A percentile compares a stretch with the other conserved stretches of the same genome.
These are phyloP conservation scores for Metopia argyrocephala DNA, from an alignment of 2,888 invertebrate genomes.

Conservation along the genomic window DNA sequence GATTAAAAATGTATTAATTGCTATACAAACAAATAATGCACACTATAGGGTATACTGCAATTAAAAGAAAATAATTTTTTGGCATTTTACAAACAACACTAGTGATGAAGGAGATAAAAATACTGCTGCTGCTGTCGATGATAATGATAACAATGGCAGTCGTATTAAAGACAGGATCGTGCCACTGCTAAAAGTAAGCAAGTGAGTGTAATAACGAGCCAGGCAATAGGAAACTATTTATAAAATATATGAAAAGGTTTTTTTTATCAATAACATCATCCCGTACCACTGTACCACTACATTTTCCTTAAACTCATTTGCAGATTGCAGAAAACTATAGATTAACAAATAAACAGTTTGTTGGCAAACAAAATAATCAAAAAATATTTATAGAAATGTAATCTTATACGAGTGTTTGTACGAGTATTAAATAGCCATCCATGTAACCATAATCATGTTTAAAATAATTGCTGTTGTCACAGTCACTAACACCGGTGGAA, in stretches of 20 bases:
- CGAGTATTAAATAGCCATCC: conserved; percentile 16
- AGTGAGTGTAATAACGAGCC: neutral
- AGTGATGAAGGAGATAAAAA: conserved; percentile 36
- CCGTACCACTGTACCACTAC: neutral
- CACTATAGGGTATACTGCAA: conserved; percentile 8
- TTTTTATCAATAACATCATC: conserved; percentile 55
- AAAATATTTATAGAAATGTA: conserved; percentile 41
- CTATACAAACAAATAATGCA: neutral
- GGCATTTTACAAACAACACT: conserved; percentile 48
- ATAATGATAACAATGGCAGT: conserved; percentile 4
- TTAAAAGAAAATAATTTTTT: conserved; percentile 22
- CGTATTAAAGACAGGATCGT: neutral
- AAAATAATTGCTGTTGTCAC: conserved; percentile 60
- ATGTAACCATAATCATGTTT: conserved; percentile 29
- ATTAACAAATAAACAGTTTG: conserved; percentile 56
- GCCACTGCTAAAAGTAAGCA: neutral
- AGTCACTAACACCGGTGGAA: conserved; percentile 33
- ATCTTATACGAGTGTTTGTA: conserved; percentile 12
- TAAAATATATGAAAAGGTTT: too few species aligned
- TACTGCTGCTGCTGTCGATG: conserved; percentile 22
- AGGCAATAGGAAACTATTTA: too few species aligned
- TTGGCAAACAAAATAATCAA: conserved; percentile 58
- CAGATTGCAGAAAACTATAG: conserved; percentile 45
- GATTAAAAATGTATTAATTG: neutral
- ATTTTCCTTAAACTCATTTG: conserved; percentile 26